Conservation (phyloP, 2,888 invertebrate genomes). For the Venustoraphidia nigricollis region DNA sequence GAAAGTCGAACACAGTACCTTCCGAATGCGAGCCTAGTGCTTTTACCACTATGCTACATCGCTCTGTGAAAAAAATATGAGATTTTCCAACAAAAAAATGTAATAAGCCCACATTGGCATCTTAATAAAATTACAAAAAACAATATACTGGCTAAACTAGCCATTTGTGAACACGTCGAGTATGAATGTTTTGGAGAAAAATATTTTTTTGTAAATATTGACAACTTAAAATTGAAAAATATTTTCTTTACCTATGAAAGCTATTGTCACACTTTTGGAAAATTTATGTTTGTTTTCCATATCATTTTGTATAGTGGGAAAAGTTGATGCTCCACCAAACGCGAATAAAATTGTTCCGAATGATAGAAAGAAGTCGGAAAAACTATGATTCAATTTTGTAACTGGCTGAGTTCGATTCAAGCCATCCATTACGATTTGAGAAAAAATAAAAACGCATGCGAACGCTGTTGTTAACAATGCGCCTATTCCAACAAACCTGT, state of each 20-base stretch:
- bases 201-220: neutral
- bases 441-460: conserved; percentile 45
- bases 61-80: no score
- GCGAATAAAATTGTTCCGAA: conserved; percentile 56
- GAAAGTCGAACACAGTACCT: no score
- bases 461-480: conserved; percentile 44
- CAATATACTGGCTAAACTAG: no score
- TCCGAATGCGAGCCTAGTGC: no score
- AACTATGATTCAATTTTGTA: conserved; percentile 35
- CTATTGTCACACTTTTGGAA: conserved; percentile 41
- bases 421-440: conserved; percentile 41
- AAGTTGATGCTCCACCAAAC: conserved; percentile 58
- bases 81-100: no score
- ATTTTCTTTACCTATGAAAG: conserved; percentile 37
- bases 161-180: no score
- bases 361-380: conserved; percentile 48
- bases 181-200: neutral
- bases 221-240: conserved; percentile 6
- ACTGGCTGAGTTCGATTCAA: conserved; percentile 24
- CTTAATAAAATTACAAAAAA: no score
- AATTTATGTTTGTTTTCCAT: conserved; percentile 53
- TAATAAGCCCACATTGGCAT: no score
- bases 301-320: conserved; percentile 67
- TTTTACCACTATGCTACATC: no score
- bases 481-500: conserved; percentile 44